These are phyloP conservation scores for Sinocyclocheilus rhinocerous DNA, from an alignment of 2,113 vertebrate species.

Conservation along the genomic window DNA sequence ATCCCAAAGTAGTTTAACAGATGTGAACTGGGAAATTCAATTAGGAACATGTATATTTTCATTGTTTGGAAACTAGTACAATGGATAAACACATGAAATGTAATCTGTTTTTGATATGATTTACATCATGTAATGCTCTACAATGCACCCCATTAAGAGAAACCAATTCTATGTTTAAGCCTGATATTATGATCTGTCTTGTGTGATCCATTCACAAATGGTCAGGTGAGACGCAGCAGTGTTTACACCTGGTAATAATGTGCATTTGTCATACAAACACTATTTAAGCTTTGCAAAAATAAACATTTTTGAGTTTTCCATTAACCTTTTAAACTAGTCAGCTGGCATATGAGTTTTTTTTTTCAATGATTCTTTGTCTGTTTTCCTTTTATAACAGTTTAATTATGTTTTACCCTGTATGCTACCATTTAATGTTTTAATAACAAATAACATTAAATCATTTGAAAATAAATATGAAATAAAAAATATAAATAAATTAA, in stretches of 20 bases:
- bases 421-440: not conserved
- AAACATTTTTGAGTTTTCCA: not conserved
- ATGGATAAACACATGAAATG: not conserved
- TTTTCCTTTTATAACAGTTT: too few relatives aligned
- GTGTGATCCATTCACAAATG: constrained; percentile 1
- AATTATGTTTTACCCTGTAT: too few relatives aligned
- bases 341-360: too few relatives aligned
- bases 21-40: not conserved
- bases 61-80: not conserved
- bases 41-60: not conserved
- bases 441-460: not conserved
- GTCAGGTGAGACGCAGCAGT: not conserved
- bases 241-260: not conserved
- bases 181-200: not conserved
- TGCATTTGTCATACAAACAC: not conserved
- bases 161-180: not conserved
- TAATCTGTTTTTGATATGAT: not conserved
- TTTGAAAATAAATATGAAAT: not conserved
- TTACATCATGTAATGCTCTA: not conserved
- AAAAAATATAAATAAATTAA: not conserved
- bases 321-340: not conserved
- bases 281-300: not conserved
- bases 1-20: not conserved
- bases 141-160: not conserved
- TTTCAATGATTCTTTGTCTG: too few relatives aligned